Base-by-base conservation (phyloP, 2,797 vertebrate genomes). In the Crotalus adamanteus region DNA sequence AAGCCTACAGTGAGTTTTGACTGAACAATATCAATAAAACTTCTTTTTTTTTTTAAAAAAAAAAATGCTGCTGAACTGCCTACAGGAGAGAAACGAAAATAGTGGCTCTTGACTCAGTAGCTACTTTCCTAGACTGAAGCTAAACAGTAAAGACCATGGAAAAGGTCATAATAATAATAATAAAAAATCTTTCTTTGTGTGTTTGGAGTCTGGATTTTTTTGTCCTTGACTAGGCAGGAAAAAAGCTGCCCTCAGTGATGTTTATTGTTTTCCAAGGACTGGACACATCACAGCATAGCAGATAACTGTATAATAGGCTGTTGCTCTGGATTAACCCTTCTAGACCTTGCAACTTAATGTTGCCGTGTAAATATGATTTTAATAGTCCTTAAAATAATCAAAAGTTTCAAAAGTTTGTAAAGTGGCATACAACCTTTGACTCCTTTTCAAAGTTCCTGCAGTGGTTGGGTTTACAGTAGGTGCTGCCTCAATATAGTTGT, bases 1-100 rank as follows among this genome's bases (percentile, higher is more conserved):
- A 73, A 83, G 63, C 92, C 78, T 93, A 85, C n/a, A 92, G 88
- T 60, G 4, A 20, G 65, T 87, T 92, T 88, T 94, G 88, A 90
- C 53, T 92, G 78, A 92, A 83, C 56, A 1, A 94, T 94, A 55
- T 14, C 83, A 91, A 85, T 87, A 92, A 42, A 88, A 26, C 22
- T 55, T n/a, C 0, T 4, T 65, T 63, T 63, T 61, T 61, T 63
- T 63, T 63, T 63, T 2, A 47, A 47, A 63, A 90, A 91, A 89
- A 88, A 78, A 2, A 9, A 26, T 1, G 59, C 57, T 85, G 90
- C 9, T 3, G 69, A 90, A n/a, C 65, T 13, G 57, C 31, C 53
- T 56, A 8, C 42, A 47, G 42, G 55, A 90, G 91, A 18, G 42
- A 61, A 61, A 87, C 2, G 28, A 47, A 90, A 53, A 91, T 31